Evolutionary conservation across 1,140 invertebrate species (phyloP).

Genomic region (Piezodorus guildinii): DNA sequence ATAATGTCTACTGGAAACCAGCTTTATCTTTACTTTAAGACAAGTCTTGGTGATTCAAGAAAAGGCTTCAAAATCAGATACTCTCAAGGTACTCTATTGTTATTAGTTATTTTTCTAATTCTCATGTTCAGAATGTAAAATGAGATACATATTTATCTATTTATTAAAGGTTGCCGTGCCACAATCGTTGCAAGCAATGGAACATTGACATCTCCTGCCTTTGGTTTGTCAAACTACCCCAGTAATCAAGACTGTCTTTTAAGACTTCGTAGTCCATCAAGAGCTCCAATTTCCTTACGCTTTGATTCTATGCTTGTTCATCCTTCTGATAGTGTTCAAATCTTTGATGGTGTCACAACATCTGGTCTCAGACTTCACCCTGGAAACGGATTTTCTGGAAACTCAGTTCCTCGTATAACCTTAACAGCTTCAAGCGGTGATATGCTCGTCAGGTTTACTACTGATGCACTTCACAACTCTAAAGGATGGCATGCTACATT

Average conservation of each 20-base stretch:
- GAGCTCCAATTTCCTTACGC: slow-evolving; percentile 73
- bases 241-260: slow-evolving; percentile 86
- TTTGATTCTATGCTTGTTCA: slow-evolving; percentile 79
- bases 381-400: slow-evolving; percentile 74
- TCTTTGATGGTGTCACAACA: slow-evolving; percentile 77
- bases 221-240: slow-evolving; percentile 69
- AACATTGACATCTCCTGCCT: slow-evolving; percentile 78
- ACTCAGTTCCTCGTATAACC: slow-evolving; percentile 68
- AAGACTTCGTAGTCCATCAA: slow-evolving; percentile 69
- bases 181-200: slow-evolving; percentile 70
- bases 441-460: slow-evolving; percentile 76
- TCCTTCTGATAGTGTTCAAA: slow-evolving; percentile 72
- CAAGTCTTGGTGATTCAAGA: slow-evolving; percentile 72
- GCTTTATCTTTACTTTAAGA: slow-evolving; percentile 85
- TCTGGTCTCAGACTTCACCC: slow-evolving; percentile 77
- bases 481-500: slow-evolving; percentile 82
- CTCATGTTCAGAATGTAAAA: not conserved
- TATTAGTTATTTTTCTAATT: not conserved
- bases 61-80: slow-evolving; percentile 86
- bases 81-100: slow-evolving; percentile 50
- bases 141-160: too few species aligned
- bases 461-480: slow-evolving; percentile 73
- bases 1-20: slow-evolving; percentile 83
- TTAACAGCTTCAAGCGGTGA: slow-evolving; percentile 85
- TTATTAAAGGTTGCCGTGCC: slow-evolving; percentile 53